Base-by-base conservation (phyloP, 2,888 invertebrate species). In the Pantelozetes paolii region DNA sequence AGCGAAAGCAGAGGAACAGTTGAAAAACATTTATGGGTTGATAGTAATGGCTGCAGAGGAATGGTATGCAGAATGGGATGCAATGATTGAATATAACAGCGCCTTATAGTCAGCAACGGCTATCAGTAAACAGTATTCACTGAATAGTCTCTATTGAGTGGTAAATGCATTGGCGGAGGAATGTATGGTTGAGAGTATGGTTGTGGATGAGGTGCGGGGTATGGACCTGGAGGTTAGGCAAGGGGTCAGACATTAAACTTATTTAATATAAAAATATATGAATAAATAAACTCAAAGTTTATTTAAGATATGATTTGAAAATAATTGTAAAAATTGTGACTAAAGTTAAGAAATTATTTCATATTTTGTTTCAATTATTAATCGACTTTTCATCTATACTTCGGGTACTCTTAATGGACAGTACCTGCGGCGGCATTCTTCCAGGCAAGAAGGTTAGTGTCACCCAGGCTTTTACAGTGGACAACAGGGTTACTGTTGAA, bases 371-470 rank as follows among this genome's bases (percentile, higher is more conserved):
- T 50, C 20, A 59, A 15, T 26, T 59, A 62, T 18, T 3, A 23
- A 15, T 13, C 32, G 30, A 18, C 32, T 32, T n/a, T 15, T 62
- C 9, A 9, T 13, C 13, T 18, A 11, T 32, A 30, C 18, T 3
- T 32, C n/a, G 11, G 8, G 11, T 36, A n/a, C 9, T 62, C 1
- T 62, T 32, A 62, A 18, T n/a, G 20, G 2, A 26, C 50, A 26
- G 54, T 54, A 72, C 72, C 73, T 73, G 67, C 42, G 2, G 74
- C 70, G 1, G 71, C 23, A 30, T 32, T 48, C 36, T 89, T 86
- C 93, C 93, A 94, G 57, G 90, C 89, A 0, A 88, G 88, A 71
- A 94, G 84, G 79, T 93, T 91, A 75, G 93, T 86, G 76, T 88
- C 86, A 0, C 93, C 91, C 80, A 93, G 85, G 0, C 91, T 89